Base-by-base conservation (phyloP, 1,140 invertebrate species). In the Drosophila leontia region DNA sequence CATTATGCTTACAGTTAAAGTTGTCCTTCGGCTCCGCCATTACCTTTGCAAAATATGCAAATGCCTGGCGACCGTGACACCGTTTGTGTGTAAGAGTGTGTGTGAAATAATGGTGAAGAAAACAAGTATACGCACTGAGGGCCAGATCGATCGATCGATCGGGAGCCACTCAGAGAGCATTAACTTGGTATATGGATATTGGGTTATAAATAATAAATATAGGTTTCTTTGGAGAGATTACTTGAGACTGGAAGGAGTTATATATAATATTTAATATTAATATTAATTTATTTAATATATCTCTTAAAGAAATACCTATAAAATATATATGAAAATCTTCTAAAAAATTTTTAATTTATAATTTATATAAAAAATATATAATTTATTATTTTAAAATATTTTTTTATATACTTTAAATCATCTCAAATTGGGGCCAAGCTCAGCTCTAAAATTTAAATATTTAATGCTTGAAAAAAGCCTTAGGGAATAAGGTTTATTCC, bases 21-120 rank as follows among this genome's bases (percentile, higher is more conserved):
- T 51, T 59, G 39, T 19, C 53, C 50, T 59, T 60, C 13, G 39
- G 23, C 50, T 59, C 55, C 15, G 42, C 13, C 39, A 41, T 59
- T 74, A 53, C 59, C 42, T 69, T 65, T 15, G 35, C 59, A 51
- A 78, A 78, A 69, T 82, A 82, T 82, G 80, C 80, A 82, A 82
- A 82, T 82, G 57, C 55, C 55, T 19, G 15, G 37, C n/a, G 15
- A 50, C 35, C 45, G 35, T 32, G 44, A 9, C 47, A 29, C 26
- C 7, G 7, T 34, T 7, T 29, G 26, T 29, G 15, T 23, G 17
- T 8, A 17, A 15, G 29, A 9, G 37, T 19, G 19, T 35, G 35
- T 26, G 65, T 19, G 23, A 26, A 29, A 5, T 45, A 65, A 53
- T 63, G 67, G 34, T 23, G 23, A 34, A 32, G 0, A 45, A 37